Conservation (phyloP, 1,140 invertebrate genomes). For the Drosophila equinoxialis region DNA sequence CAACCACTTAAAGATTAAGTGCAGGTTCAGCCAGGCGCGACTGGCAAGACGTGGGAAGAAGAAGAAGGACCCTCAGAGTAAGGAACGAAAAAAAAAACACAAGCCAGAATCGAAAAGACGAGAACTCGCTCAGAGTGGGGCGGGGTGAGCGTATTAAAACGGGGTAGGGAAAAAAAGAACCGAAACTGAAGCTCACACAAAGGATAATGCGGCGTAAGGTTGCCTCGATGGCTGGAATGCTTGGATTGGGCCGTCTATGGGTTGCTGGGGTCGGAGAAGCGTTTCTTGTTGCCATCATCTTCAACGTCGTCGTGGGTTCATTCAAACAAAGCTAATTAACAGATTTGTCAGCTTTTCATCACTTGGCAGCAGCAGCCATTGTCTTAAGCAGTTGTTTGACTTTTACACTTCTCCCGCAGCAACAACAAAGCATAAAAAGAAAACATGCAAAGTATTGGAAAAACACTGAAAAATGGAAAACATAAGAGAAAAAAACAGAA, state of each 20-base stretch:
- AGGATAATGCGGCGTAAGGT: constrained; percentile 43
- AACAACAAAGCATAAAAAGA: constrained; percentile 40
- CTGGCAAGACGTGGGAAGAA: constrained; percentile 18
- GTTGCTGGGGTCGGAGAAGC: background rate
- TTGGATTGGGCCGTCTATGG: constrained; percentile 19
- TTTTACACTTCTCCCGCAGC: constrained; percentile 66
- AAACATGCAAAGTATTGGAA: constrained; percentile 19
- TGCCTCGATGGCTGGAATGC: background rate
- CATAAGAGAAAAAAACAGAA: background rate
- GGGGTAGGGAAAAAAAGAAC: background rate
- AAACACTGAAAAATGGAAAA: constrained; percentile 10
- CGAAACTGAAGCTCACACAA: constrained; percentile 45
- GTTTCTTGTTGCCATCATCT: background rate
- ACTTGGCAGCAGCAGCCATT: constrained; percentile 56
- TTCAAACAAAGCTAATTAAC: constrained; percentile 81
- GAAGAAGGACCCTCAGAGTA: constrained; percentile 33
- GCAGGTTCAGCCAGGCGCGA: constrained; percentile 73
- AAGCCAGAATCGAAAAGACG: background rate
- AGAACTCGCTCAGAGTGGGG: background rate
- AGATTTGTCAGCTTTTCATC: constrained; percentile 81
- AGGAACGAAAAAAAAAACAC: constrained; percentile 16
- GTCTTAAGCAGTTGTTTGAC: constrained; percentile 73
- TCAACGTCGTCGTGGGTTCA: constrained; percentile 41
- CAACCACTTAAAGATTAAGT: constrained; percentile 80
- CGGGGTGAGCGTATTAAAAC: constrained; percentile 24